phyloP scores from a whole-genome alignment of 1,140 invertebrate genomes.

The Drosophila sturtevanti region DNA sequence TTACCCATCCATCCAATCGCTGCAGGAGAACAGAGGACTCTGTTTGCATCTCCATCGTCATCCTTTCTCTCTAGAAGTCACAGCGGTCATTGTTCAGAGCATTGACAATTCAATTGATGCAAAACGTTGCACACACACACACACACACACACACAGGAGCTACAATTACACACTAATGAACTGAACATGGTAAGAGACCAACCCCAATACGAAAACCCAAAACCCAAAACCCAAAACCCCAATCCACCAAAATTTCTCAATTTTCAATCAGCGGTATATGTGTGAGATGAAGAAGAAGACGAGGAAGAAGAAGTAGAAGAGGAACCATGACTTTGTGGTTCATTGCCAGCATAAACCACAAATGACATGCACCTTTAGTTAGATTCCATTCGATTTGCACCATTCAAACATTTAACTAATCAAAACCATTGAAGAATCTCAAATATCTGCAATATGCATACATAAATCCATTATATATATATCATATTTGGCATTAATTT shows the following conservation, averaged over 20 bases:
- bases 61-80: conserved; percentile 19
- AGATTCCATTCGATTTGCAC: not conserved
- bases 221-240: no score
- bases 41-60: not conserved
- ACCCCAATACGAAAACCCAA: no score
- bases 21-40: not conserved
- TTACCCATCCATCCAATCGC: conserved; percentile 1
- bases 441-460: no score
- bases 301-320: not conserved
- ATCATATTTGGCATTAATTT: no score
- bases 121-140: conserved; percentile 26
- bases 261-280: conserved; percentile 33
- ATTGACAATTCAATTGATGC: conserved; percentile 62
- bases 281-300: not conserved
- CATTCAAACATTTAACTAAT: no score
- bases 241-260: conserved; percentile 5
- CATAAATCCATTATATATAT: no score
- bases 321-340: conserved; percentile 34
- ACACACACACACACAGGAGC: conserved; percentile 18
- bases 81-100: conserved; percentile 43
- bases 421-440: no score
- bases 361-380: conserved; percentile 30
- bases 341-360: conserved; percentile 4
- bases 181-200: conserved; percentile 16
- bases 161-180: conserved; percentile 66